These are phyloP conservation scores for Boloria selene DNA, from an alignment of 2,888 invertebrate species.

Conservation along the genomic window DNA sequence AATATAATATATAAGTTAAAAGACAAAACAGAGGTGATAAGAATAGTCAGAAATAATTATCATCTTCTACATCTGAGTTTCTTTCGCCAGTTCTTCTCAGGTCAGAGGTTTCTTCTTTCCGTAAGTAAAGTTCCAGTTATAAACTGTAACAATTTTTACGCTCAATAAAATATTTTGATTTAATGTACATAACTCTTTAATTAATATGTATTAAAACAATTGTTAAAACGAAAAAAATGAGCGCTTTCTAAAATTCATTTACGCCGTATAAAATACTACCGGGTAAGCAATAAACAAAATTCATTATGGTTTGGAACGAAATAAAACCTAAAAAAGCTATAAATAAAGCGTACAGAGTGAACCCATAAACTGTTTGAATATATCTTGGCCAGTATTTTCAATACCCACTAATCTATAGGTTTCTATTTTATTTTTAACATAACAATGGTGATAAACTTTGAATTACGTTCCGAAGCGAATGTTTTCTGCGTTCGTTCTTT, in stretches of 20 bases:
- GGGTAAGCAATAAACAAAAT: slow-evolving; percentile 48
- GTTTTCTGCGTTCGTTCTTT: slow-evolving; percentile 4
- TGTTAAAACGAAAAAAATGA: neutral
- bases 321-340: slow-evolving; percentile 43
- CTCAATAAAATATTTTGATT: too few relatives aligned
- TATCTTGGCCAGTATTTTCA: slow-evolving; percentile 49
- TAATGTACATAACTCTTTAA: too few relatives aligned
- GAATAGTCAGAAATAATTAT: too few relatives aligned
- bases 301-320: slow-evolving; percentile 44
- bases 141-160: too few relatives aligned
- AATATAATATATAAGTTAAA: too few relatives aligned
- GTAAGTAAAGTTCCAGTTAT: too few relatives aligned
- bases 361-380: slow-evolving; percentile 46
- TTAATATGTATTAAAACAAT: neutral
- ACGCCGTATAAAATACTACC: slow-evolving; percentile 30
- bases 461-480: slow-evolving; percentile 8
- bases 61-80: too few relatives aligned
- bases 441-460: slow-evolving; percentile 36
- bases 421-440: slow-evolving; percentile 37
- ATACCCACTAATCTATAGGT: slow-evolving; percentile 45
- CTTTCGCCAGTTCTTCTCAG: too few relatives aligned
- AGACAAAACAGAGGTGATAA: too few relatives aligned
- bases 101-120: too few relatives aligned
- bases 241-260: slow-evolving; percentile 22
- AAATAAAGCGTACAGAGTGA: slow-evolving; percentile 44